A percentile compares a stretch with the other conserved stretches of the same genome.
Conservation (phyloP, 2,888 invertebrate genomes). For the Troilus luridus region DNA sequence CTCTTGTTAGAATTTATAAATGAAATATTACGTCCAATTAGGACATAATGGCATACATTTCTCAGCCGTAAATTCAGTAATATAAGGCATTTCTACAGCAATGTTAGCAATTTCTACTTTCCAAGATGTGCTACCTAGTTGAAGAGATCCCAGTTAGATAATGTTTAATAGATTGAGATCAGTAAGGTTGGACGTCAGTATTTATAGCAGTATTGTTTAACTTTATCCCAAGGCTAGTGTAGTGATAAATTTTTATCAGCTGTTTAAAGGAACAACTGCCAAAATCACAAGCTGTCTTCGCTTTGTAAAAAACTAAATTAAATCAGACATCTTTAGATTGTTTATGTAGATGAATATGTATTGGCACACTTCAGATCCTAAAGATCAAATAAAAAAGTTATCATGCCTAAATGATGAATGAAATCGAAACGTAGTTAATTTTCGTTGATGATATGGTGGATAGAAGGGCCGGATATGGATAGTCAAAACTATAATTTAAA, state of each 20-base stretch:
- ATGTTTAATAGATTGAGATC: not conserved
- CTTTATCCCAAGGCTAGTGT: not conserved
- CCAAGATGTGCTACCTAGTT: not conserved
- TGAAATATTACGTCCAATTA: too few relatives aligned
- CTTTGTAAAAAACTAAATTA: not conserved
- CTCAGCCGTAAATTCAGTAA: not conserved
- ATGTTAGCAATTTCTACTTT: not conserved
- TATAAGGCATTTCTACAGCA: too few relatives aligned
- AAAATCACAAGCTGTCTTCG: not conserved
- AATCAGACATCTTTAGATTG: not conserved
- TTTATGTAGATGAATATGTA: not conserved
- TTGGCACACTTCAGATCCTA: not conserved
- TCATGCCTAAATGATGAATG: not conserved
- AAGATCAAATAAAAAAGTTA: not conserved
- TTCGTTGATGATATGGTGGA: not conserved
- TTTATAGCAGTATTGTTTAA: slow-evolving; percentile 10
- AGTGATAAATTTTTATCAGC: not conserved
- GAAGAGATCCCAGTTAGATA: not conserved
- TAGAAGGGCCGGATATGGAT: not conserved
- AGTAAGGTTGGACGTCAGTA: not conserved
- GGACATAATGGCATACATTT: not conserved
- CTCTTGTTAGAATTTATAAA: too few relatives aligned
- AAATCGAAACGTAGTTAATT: not conserved
- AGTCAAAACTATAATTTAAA: not conserved
- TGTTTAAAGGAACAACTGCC: not conserved